Evolutionary conservation across 2,888 invertebrate species (phyloP).

Genomic region (Tiliacea aurago): DNA sequence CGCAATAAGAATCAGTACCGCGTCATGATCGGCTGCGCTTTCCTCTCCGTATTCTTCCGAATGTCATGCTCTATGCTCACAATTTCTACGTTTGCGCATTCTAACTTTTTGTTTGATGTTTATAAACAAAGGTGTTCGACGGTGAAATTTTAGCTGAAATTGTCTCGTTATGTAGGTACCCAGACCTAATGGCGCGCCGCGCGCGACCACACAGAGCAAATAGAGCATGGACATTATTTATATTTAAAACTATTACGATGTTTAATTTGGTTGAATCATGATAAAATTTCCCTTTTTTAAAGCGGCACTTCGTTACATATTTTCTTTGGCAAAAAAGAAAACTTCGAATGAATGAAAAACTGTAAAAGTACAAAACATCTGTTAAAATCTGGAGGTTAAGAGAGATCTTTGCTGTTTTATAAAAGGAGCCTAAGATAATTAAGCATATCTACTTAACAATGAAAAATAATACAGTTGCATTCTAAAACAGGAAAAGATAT

Average conservation of each 20-base stretch:
- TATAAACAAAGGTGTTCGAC: constrained; percentile 61
- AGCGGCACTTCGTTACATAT: neutral
- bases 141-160: constrained; percentile 49
- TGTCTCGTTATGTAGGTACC: constrained; percentile 33
- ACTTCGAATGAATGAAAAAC: too few relatives aligned
- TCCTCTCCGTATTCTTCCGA: constrained; percentile 53
- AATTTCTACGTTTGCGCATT: constrained; percentile 51
- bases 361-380: neutral
- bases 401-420: neutral
- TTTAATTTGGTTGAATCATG: constrained; percentile 17
- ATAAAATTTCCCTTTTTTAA: constrained; percentile 33
- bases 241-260: constrained; percentile 35
- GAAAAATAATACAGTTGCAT: too few relatives aligned
- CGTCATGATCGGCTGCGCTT: constrained; percentile 54
- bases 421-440: neutral
- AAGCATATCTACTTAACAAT: neutral
- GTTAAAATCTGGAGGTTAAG: neutral
- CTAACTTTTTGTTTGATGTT: constrained; percentile 47
- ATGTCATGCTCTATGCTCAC: constrained; percentile 58
- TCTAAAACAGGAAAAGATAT: neutral
- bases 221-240: constrained; percentile 53
- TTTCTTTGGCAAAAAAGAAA: neutral
- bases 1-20: constrained; percentile 19
- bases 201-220: constrained; percentile 23
- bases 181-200: too few relatives aligned